Base-by-base conservation (phyloP, 2,113 vertebrate species). In the Lynx canadensis region DNA sequence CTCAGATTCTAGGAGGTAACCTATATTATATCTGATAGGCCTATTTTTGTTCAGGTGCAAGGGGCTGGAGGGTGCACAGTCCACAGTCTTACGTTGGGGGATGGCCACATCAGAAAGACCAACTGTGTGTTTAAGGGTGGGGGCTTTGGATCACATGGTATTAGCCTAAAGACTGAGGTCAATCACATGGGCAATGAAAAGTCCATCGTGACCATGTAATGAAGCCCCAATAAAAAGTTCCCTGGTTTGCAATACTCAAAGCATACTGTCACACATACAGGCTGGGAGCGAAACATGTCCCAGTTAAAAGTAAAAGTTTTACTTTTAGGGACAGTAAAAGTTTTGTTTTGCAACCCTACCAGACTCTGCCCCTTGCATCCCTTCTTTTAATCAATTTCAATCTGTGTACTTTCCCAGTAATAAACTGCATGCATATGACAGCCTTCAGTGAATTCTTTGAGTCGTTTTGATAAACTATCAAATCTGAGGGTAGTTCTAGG, bases 341-440 rank as follows among this genome's bases (percentile, higher is more conserved):
- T 29, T 73, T 74, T 31, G 48, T 68, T 96, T 94, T 52, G 31
- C 60, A 87, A 92, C 11, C 52, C 38, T 91, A 36, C 16, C 45
- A 79, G 85, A 88, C 33, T 31, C 50, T 68, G 19, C 48, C 7
- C 73, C 79, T 14, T 18, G 5, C 48, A 23, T 38, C 48, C 87
- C 38, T 90, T 60, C 69, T 76, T 97, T 60, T 76, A 66, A 66
- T 31, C 79, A 92, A 66, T 38, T 93, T 87, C 76, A 95, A 78
- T 82, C 74, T 52, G 10, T 71, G 50, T 73, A 33, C 60, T 84
- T 87, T 87, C 74, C 48, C 41, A 31, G 52, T 21, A 68, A 74
- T 52, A 89, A 95, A 87, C 19, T 45, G 38, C 55, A 88, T 36
- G 25, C 73, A 41, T 63, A 76, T 15, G 12, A 90, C 0, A 79